Evolutionary conservation across 2,888 invertebrate genomes (phyloP), one percentile per base, ranked within the genome.

Genomic region (Pachycephus smyrnensis): DNA sequence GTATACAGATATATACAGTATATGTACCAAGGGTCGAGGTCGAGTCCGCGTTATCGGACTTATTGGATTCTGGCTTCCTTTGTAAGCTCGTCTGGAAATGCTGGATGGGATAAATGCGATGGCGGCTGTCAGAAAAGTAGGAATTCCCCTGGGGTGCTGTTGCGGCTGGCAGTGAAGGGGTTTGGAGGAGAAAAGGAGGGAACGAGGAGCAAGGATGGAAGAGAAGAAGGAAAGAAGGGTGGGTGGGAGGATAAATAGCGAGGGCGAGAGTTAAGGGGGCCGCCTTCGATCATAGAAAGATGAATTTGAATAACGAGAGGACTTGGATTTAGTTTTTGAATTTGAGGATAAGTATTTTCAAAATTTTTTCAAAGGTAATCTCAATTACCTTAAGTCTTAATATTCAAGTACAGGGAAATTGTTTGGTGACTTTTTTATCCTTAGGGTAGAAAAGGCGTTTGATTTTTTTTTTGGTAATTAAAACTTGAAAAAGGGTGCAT

Each of bases 41-140:
- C 78, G 79, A 77, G 79, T 81, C 73, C 81, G 82, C 83, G 82
- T 87, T 88, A 88, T 87, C 86, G 84, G 82, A 84, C 83, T 88
- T 88, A 87, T 88, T 88, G 87, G 87, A 87, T 88, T 87, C 82
- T 83, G 81, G 83, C 79, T 82, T 83, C 79, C 84, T 87, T 87
- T 87, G 87, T 86, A 83, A 86, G 84, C 83, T 84, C 80, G 84
- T 86, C 86, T 83, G 83, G 81, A 84, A 86, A 86, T 83, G 84
- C 81, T 84, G 79, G 85, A 85, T 84, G 83, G 84, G 86, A 87
- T 87, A 86, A 87, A 87, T 84, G 85, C 80, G 83, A 79, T 80
- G 80, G 83, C 76, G 83, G 82, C 85, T 85, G 87, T 86, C 86
- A 85, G 88, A 86, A 86, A 87, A 86, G 85, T 87, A 84, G 84